A percentile compares a stretch with the other conserved stretches of the same genome.
Evolutionary conservation across 2,888 invertebrate species (phyloP).

Genomic region (Cheilosia vernalis): DNA sequence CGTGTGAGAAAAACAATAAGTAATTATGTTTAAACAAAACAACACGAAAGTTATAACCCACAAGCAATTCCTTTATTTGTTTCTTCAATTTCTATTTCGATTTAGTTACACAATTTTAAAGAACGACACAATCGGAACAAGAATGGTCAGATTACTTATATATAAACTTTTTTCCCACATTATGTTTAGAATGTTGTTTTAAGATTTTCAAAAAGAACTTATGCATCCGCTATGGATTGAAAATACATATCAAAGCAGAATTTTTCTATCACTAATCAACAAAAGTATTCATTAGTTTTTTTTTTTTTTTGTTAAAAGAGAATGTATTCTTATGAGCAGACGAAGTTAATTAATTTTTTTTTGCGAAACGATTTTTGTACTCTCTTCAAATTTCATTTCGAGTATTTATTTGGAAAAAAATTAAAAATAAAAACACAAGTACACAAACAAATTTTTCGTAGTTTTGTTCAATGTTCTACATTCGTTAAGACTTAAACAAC

Average conservation of each 20-base stretch:
- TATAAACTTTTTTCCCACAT: background rate
- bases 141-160: slow-evolving; percentile 59
- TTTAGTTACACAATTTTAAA: slow-evolving; percentile 52
- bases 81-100: slow-evolving; percentile 13
- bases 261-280: slow-evolving; percentile 40
- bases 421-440: slow-evolving; percentile 28
- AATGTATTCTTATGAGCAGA: slow-evolving; percentile 31
- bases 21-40: slow-evolving; percentile 74
- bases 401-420: background rate
- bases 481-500: slow-evolving; percentile 45
- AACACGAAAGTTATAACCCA: slow-evolving; percentile 60
- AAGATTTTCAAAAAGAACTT: slow-evolving; percentile 24
- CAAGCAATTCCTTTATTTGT: slow-evolving; percentile 27
- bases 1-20: slow-evolving; percentile 77
- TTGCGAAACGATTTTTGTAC: background rate
- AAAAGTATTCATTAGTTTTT: background rate
- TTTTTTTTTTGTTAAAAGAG: background rate
- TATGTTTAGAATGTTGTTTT: background rate
- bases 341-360: slow-evolving; percentile 5
- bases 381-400: background rate
- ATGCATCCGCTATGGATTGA: slow-evolving; percentile 58
- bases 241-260: slow-evolving; percentile 69
- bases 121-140: slow-evolving; percentile 37
- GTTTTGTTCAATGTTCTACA: slow-evolving; percentile 39
- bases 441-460: slow-evolving; percentile 49